Base-by-base conservation (phyloP, 2,113 vertebrate genomes). In the Chionomys nivalis region DNA sequence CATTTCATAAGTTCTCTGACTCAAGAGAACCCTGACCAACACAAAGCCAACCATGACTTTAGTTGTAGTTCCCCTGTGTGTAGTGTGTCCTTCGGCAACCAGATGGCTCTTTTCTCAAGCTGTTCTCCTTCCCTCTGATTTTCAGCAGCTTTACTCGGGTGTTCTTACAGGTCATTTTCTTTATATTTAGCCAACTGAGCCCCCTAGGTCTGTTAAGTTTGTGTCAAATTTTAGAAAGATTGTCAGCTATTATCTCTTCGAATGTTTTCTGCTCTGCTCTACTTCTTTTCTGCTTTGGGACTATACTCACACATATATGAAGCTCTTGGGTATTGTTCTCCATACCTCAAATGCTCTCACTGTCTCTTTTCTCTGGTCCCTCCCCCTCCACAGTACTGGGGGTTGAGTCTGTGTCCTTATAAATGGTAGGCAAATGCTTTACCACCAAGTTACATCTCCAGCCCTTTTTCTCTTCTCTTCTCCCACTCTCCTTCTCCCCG, bases 401-500 rank as follows among this genome's bases (percentile, higher is more conserved):
- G 47, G 21, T 52, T 36, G 28, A 52, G 19, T 78, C 76, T 55
- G 36, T 78, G 31, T 79, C 49, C 33, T 55, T 19, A 79, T 79
- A 12, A 33, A 11, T 79, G 2, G 10, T 79, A 52, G 16, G 17
- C 47, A 55, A 55, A 55, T 52, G 77, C 47, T 79, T 55, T 36
- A 52, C 47, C 17, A 52, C 49, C 33, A 33, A 79, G 31, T 4
- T 79, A 36, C 49, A 79, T 36, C 77, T 21, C 33, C 17, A 79
- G 31, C 17, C 47, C 31, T 23, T 9, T 36, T 47, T 7, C 31
- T 31, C 12, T 47, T 16, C 75, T 4, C 47, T 8, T 11, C 14
- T 17, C n/a, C n/a, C n/a, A 7, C 6, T 17, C 68, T 16, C 7
- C 13, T 2, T 31, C 23, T 24, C 13, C 2, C 11, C 24, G 7